Evolutionary conservation across 2,888 invertebrate genomes (phyloP), one percentile per base, ranked within the genome.

Genomic region (Antitype chi): DNA sequence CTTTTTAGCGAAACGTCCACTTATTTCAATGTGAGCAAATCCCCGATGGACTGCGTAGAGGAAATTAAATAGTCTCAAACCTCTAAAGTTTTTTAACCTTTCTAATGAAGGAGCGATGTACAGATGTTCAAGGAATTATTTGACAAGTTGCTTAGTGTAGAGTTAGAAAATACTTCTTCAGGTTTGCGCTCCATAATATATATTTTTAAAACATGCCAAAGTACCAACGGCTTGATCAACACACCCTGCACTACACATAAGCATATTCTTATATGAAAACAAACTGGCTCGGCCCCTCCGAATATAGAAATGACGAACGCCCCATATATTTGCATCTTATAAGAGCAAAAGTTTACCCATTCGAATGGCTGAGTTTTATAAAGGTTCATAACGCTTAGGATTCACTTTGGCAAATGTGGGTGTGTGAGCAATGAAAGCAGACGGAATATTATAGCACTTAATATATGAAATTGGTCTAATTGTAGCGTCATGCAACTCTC

Each of bases 11-110:
- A 85, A 84, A 85, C 68, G 80, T 81, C 77, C 77, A 79, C 80
- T 85, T 84, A 90, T 90, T 91, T 88, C 88, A 91, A 90, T 88
- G 84, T 82, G 80, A 74, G 81, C 76, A 85, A 89, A 85, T 82
- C 84, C 85, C 80, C 82, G 63, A 63, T 60, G 87, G 85, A 80
- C 84, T 73, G 62, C 28, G 76, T 64, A 73, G 64, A 76, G 71
- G 53, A 89, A 87, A 88, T 80, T 80, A 88, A 87, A 82, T 85
- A 84, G 76, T 75, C 77, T 74, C 32, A 52, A 76, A 74, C 64
- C 67, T 64, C 64, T 67, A 47, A 84, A 77, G 76, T 63, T 81
- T 84, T 74, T 81, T 63, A 67, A 63, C 57, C 53, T 17, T 66
- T 77, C 8, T 55, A 75, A 77, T 75, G 49, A 76, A 76, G 57